Conservation (phyloP, 92 coral and sea anemone genomes). For the Epizoanthus ramosus region DNA sequence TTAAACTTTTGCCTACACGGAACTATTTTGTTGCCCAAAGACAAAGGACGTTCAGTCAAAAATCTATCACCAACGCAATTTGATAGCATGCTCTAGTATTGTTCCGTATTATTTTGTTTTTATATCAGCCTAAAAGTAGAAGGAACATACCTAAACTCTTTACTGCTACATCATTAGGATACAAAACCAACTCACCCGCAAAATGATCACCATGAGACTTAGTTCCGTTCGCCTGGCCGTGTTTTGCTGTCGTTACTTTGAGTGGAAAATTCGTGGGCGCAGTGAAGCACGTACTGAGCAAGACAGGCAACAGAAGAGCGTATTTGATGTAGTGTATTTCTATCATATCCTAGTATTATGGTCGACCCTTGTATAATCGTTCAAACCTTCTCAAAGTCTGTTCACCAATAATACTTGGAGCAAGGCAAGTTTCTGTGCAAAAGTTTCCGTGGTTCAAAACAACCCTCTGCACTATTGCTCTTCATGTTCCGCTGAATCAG, state of each 20-base stretch:
- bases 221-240: not conserved
- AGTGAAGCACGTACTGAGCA: constrained; percentile 27
- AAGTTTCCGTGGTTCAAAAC: not conserved
- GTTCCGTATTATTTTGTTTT: not conserved
- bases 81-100: not conserved
- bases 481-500: too few relatives aligned
- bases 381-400: too few relatives aligned
- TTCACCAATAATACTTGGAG: not conserved
- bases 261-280: constrained; percentile 17
- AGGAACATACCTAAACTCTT: not conserved
- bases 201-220: not conserved
- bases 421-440: not conserved
- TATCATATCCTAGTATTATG: not conserved
- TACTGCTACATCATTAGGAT: not conserved
- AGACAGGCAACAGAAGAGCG: not conserved
- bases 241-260: not conserved
- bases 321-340: constrained; percentile 4
- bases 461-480: not conserved
- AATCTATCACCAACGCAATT: not conserved
- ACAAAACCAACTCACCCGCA: constrained; percentile 4
- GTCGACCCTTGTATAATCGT: not conserved
- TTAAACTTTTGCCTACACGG: not conserved
- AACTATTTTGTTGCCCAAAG: not conserved
- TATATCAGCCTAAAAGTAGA: not conserved
- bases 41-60: not conserved